Evolutionary conservation across 2,888 invertebrate species (phyloP).

Genomic region (Unio pictorum): DNA sequence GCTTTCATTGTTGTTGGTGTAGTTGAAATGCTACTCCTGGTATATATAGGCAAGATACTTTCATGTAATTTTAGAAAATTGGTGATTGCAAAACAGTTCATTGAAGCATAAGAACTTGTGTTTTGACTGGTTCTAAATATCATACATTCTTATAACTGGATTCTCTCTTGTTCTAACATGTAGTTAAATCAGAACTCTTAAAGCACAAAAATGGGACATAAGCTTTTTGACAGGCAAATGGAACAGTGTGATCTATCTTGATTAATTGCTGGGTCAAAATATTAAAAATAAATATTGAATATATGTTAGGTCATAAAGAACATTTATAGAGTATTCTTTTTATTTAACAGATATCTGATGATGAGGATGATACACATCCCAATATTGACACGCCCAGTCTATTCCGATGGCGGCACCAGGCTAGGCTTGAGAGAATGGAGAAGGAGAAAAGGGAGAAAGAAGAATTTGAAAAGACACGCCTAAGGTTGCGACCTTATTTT

Average conservation of each 20-base stretch:
- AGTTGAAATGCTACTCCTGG: too few species aligned
- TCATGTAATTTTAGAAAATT: too few species aligned
- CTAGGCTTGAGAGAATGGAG: conserved; percentile 82
- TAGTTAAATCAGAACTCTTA: too few species aligned
- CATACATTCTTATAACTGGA: too few species aligned
- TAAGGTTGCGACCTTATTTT: conserved; percentile 23
- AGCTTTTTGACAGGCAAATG: too few species aligned
- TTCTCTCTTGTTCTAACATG: too few species aligned
- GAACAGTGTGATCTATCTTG: background rate
- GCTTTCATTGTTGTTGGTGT: too few species aligned
- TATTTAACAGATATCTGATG: conserved; percentile 90
- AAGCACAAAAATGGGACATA: too few species aligned
- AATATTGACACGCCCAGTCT: conserved; percentile 99
- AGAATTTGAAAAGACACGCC: conserved; percentile 65
- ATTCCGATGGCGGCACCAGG: conserved; percentile 98
- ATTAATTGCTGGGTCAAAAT: conserved; percentile 1
- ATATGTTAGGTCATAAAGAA: background rate
- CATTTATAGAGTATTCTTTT: conserved; percentile 1
- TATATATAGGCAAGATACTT: too few species aligned
- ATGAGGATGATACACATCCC: conserved; percentile 99
- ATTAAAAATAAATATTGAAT: background rate
- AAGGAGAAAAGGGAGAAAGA: conserved; percentile 74
- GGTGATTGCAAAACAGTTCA: too few species aligned
- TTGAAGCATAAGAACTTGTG: too few species aligned
- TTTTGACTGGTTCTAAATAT: too few species aligned